Conservation (phyloP, 2,797 vertebrate genomes). For the Danio kyathit region DNA sequence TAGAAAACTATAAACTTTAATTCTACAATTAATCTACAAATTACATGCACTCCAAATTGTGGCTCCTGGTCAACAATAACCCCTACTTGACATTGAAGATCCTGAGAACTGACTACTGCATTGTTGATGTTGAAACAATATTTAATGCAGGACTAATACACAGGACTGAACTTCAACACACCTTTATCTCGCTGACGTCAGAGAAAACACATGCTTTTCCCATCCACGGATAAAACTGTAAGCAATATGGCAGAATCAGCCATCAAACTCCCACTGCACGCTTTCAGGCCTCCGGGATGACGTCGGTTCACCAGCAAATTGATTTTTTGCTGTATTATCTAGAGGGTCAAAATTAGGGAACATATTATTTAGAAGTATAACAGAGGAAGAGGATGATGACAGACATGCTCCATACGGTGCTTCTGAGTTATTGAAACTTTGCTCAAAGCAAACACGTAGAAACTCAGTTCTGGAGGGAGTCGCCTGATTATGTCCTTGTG, state of each 20-base stretch:
- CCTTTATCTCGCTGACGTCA: conserved; percentile 5
- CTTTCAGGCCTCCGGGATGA: not conserved
- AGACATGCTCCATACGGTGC: not conserved
- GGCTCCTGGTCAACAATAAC: too few species aligned
- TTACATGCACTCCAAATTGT: too few species aligned
- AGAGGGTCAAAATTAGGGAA: not conserved
- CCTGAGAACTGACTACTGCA: too few species aligned
- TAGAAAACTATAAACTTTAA: too few species aligned
- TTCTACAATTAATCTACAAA: too few species aligned
- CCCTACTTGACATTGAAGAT: too few species aligned
- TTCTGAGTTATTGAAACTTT: conserved; percentile 27
- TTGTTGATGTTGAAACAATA: too few species aligned
- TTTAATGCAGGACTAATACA: too few species aligned
- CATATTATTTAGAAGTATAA: not conserved
- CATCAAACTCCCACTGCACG: conserved; percentile 3
- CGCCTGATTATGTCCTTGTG: not conserved
- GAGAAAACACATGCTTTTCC: conserved; percentile 16
- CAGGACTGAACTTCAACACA: conserved; percentile 23
- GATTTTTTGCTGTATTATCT: not conserved
- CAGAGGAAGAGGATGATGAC: conserved; percentile 2
- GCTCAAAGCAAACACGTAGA: not conserved
- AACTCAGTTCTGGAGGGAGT: not conserved
- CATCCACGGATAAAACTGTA: conserved; percentile 18
- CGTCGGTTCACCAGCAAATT: not conserved
- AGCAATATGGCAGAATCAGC: not conserved